Conservation (phyloP, 2,888 invertebrate genomes). For the Amphipoea lucens region DNA sequence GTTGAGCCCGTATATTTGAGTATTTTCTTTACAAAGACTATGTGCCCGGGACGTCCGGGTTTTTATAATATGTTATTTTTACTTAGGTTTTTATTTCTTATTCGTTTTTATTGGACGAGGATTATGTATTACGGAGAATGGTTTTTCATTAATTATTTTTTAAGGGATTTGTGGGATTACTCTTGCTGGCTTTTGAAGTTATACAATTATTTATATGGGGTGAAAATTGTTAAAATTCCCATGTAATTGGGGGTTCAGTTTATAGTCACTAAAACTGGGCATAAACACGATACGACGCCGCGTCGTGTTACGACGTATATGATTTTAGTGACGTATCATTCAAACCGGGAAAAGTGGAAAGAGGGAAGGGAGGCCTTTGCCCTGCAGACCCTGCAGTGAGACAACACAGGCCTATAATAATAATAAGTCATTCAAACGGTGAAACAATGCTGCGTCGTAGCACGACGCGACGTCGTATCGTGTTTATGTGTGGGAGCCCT, state of each 20-base stretch:
- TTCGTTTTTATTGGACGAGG: constrained; percentile 35
- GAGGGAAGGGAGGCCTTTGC: no score
- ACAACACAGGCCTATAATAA: no score
- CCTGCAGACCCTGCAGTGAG: no score
- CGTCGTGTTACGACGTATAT: no score
- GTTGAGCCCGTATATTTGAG: constrained; percentile 8
- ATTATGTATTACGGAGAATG: constrained; percentile 13
- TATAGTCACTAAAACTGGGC: neutral
- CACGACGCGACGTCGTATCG: no score
- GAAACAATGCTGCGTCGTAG: no score
- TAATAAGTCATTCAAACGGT: no score
- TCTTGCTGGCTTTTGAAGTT: neutral
- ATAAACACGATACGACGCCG: neutral
- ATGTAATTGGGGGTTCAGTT: neutral
- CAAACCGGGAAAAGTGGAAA: no score
- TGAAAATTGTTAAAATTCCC: neutral
- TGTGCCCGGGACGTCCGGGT: neutral
- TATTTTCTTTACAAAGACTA: constrained; percentile 36
- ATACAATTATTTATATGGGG: neutral
- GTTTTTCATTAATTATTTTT: neutral
- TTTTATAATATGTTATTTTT: constrained; percentile 46
- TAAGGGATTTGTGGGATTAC: constrained; percentile 7
- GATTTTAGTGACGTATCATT: no score
- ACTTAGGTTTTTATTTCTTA: constrained; percentile 26
- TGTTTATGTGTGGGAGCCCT: no score